phyloP scores from a whole-genome alignment of 2,888 invertebrate genomes.

The Actias luna region DNA sequence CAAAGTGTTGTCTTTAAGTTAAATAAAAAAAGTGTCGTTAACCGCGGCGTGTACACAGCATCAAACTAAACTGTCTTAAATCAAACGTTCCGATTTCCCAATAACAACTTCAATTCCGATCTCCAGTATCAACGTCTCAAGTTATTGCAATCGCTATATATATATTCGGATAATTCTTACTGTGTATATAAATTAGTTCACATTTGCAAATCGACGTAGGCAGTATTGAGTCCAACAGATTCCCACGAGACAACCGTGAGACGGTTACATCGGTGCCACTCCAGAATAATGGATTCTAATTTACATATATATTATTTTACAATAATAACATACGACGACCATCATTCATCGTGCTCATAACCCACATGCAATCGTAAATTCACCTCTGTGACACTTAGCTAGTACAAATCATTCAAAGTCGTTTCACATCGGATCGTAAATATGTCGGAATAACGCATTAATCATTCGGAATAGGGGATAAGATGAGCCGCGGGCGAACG shows the following conservation, averaged over 20 bases:
- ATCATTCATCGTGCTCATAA: constrained; percentile 58
- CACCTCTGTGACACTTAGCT: constrained; percentile 47
- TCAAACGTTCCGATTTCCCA: background rate
- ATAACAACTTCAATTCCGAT: background rate
- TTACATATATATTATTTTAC: constrained; percentile 54
- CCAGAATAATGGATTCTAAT: constrained; percentile 35
- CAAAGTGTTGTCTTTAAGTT: too few relatives aligned
- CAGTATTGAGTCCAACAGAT: background rate
- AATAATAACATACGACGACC: constrained; percentile 51
- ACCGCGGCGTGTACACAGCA: too few relatives aligned
- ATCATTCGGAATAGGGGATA: constrained; percentile 71
- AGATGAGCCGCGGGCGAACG: constrained; percentile 62
- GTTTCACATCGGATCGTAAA: constrained; percentile 67
- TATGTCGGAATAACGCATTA: constrained; percentile 66
- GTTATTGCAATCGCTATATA: background rate
- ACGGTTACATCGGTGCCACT: constrained; percentile 22
- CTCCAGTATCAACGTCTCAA: background rate
- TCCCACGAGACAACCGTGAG: constrained; percentile 16
- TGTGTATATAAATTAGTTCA: background rate
- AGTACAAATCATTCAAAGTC: constrained; percentile 75
- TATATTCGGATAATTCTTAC: background rate
- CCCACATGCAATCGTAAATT: constrained; percentile 72
- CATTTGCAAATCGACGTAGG: background rate
- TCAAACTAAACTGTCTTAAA: background rate
- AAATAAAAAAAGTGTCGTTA: too few relatives aligned